Conservation (phyloP, 2,113 vertebrate genomes). For the Phaethornis superciliosus region DNA sequence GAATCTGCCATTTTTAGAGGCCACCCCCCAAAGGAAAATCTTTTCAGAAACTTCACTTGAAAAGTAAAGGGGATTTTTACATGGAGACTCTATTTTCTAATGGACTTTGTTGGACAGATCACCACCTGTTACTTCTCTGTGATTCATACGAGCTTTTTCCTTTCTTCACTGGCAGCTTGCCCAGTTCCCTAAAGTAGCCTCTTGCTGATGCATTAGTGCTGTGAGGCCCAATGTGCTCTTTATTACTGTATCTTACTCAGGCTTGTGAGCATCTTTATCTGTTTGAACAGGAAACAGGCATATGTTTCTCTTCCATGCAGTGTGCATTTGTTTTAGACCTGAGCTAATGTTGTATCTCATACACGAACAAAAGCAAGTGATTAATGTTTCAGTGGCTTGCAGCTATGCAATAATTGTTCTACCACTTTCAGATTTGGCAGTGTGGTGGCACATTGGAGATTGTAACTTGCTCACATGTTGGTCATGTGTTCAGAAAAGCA, state of each 20-base stretch:
- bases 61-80: neutral
- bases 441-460: constrained; percentile 98
- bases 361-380: neutral
- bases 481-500: constrained; percentile 97
- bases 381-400: neutral
- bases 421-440: constrained; percentile 90
- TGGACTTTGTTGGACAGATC: neutral
- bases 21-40: neutral
- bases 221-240: neutral
- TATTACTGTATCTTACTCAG: neutral
- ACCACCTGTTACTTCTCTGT: neutral
- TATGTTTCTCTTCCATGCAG: neutral
- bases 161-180: neutral
- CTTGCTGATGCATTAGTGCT: neutral
- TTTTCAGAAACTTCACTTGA: neutral
- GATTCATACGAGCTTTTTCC: neutral
- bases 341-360: neutral
- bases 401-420: constrained; percentile 1
- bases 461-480: constrained; percentile 97
- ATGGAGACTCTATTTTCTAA: neutral
- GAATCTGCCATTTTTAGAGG: neutral
- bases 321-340: neutral
- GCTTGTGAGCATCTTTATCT: neutral
- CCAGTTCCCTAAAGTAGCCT: neutral
- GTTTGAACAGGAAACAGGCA: neutral